These are phyloP conservation scores for Tricholauxania praeusta DNA, from an alignment of 2,888 invertebrate genomes.

Conservation along the genomic window DNA sequence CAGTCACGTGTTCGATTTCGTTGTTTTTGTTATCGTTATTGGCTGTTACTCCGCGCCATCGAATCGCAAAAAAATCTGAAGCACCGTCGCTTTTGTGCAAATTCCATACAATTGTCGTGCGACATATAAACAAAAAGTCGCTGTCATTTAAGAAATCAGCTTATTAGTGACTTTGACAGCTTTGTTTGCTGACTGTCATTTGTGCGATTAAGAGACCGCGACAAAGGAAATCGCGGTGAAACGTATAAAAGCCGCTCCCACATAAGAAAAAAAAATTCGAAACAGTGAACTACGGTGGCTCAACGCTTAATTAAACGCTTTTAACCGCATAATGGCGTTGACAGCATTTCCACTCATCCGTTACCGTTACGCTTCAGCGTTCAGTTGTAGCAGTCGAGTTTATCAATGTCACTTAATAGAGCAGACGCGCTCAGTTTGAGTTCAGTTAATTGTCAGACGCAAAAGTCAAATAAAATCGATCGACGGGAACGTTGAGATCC, in stretches of 20 bases:
- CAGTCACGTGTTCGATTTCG: constrained; percentile 22
- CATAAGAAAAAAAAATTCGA: background rate
- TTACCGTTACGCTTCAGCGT: constrained; percentile 58
- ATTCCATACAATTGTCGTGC: background rate
- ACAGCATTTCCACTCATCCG: constrained; percentile 59
- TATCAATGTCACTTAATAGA: constrained; percentile 55
- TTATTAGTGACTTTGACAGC: constrained; percentile 27
- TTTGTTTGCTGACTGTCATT: background rate
- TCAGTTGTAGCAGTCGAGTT: constrained; percentile 47
- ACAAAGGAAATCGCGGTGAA: background rate
- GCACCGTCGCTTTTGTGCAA: constrained; percentile 35
- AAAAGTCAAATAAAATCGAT: constrained; percentile 12
- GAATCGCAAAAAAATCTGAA: constrained; percentile 9
- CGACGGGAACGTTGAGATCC: constrained; percentile 8
- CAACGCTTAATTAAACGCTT: constrained; percentile 55
- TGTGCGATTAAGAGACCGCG: constrained; percentile 4
- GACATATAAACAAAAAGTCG: background rate
- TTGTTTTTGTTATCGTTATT: background rate
- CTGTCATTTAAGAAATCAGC: constrained; percentile 4
- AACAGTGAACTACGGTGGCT: constrained; percentile 18
- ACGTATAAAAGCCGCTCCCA: constrained; percentile 21
- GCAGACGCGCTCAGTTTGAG: constrained; percentile 22
- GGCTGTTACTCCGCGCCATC: background rate
- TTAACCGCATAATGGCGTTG: constrained; percentile 63
- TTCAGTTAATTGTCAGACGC: constrained; percentile 10